Evolutionary conservation across 2,797 vertebrate species (phyloP).

Genomic region (Spinus olivaceus): DNA sequence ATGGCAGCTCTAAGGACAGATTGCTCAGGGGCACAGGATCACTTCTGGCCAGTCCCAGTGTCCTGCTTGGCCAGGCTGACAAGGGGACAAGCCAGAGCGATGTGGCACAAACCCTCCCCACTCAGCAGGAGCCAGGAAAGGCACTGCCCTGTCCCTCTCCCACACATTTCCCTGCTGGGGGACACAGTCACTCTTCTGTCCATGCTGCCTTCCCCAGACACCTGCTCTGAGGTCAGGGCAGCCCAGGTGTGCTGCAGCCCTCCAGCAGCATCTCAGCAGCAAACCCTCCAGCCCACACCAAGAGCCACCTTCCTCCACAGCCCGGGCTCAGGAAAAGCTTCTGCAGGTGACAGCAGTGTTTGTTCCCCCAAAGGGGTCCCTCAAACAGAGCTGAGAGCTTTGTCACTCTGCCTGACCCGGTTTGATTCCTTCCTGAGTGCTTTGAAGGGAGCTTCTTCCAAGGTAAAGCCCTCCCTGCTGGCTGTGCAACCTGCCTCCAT

Average conservation of each 20-base stretch:
- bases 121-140: not conserved
- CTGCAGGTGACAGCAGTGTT: not conserved
- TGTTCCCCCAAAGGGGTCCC: not conserved
- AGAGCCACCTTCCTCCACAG: not conserved
- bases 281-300: not conserved
- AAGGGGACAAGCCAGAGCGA: not conserved
- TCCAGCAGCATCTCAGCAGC: not conserved
- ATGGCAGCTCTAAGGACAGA: not conserved
- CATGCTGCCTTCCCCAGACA: not conserved
- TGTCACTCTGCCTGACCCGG: not conserved
- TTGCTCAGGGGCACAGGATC: not conserved
- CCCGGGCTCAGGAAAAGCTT: not conserved
- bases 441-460: not conserved
- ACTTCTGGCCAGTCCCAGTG: not conserved
- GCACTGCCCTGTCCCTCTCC: not conserved
- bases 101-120: not conserved
- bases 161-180: not conserved
- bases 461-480: not conserved
- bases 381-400: not conserved
- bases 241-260: not conserved
- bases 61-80: not conserved
- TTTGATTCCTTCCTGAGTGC: not conserved
- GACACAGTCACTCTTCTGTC: not conserved
- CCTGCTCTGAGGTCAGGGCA: not conserved
- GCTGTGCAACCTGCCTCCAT: not conserved